These are phyloP conservation scores for Ceyx margarethae DNA, from an alignment of 2,113 vertebrate species.

Conservation along the genomic window DNA sequence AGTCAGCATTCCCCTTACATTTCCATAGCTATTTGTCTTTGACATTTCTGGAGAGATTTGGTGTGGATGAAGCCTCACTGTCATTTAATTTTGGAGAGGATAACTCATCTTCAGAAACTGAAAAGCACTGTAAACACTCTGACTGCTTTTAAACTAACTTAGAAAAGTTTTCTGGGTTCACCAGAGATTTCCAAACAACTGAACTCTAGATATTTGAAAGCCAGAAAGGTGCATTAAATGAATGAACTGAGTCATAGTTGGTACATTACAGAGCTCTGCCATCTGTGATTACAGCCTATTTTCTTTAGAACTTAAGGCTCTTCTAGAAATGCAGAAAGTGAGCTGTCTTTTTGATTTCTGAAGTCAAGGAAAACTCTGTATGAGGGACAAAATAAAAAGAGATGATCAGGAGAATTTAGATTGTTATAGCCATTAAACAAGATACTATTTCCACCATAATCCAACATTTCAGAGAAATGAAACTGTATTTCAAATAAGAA, in stretches of 20 bases:
- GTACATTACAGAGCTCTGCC: not conserved
- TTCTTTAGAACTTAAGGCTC: not conserved
- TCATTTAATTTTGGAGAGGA: not conserved
- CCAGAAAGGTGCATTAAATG: not conserved
- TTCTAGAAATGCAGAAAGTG: not conserved
- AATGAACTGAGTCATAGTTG: not conserved
- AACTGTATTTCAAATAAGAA: not conserved
- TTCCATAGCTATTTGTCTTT: not conserved
- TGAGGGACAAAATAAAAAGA: not conserved
- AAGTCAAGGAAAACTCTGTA: not conserved
- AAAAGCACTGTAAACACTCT: not conserved
- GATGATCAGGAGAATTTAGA: not conserved
- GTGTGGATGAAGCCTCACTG: fast-evolving
- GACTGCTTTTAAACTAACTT: not conserved
- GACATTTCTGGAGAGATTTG: not conserved
- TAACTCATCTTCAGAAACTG: not conserved
- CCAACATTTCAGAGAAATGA: not conserved
- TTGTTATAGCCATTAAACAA: not conserved
- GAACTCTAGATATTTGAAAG: not conserved
- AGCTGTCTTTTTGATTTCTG: not conserved
- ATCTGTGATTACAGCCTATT: constrained; percentile 10
- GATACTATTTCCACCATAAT: not conserved
- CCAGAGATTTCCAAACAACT: not conserved
- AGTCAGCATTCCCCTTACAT: not conserved
- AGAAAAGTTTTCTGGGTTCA: not conserved